These are phyloP conservation scores for Notarius lentiginosus DNA, from an alignment of 2,113 vertebrate genomes.

Conservation along the genomic window DNA sequence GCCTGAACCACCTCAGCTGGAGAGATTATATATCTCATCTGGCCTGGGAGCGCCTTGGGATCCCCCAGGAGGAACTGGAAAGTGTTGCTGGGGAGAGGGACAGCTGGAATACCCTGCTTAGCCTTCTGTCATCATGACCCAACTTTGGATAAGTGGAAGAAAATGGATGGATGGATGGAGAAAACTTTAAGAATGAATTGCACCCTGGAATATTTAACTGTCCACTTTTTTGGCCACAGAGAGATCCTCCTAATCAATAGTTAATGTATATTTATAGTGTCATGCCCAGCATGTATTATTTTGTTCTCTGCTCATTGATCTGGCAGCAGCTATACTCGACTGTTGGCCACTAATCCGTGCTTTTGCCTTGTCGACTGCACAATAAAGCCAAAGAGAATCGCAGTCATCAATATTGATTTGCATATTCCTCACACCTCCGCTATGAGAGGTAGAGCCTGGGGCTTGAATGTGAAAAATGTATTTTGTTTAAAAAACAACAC, in stretches of 20 bases:
- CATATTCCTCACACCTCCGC: conserved; percentile 51
- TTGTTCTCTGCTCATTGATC: conserved; percentile 13
- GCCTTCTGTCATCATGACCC: too few species aligned
- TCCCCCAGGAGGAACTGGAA: too few species aligned
- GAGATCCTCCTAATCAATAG: conserved; percentile 15
- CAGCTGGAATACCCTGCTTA: too few species aligned
- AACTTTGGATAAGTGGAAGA: too few species aligned
- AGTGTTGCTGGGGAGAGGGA: too few species aligned
- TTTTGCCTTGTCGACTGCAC: conserved; percentile 20
- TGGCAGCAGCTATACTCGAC: background rate
- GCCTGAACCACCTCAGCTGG: too few species aligned
- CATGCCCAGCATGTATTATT: conserved; percentile 24
- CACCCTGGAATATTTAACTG: conserved; percentile 14
- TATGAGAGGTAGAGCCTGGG: conserved; percentile 31
- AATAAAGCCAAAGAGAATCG: conserved; percentile 29
- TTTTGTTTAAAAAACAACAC: background rate
- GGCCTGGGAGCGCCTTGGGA: too few species aligned
- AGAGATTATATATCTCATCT: too few species aligned
- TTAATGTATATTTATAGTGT: conserved; percentile 46
- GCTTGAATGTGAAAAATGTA: conserved; percentile 18
- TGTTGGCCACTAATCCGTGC: conserved; percentile 4
- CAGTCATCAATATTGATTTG: conserved; percentile 57
- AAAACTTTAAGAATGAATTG: conserved; percentile 9
- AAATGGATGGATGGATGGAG: background rate
- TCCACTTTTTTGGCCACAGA: background rate